Base-by-base conservation (phyloP, 2,888 invertebrate genomes). In the Craniophora ligustri region DNA sequence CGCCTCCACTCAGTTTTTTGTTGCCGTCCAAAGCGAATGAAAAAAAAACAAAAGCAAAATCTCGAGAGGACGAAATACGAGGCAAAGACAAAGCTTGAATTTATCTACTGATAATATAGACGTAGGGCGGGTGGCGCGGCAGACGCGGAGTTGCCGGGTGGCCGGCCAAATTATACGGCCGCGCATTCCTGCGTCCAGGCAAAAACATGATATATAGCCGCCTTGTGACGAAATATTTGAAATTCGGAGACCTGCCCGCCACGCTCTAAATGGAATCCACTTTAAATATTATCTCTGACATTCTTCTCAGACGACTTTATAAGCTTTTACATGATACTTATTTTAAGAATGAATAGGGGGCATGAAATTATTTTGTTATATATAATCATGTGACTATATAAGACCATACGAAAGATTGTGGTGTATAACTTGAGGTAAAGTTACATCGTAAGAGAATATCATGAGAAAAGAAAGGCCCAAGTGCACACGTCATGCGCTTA, bases 101-200 rank as follows among this genome's bases (percentile, higher is more conserved):
- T 92, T 93, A 93, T 93, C 92, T 92, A 93, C 92, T 92, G 93
- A 93, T 93, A 92, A 93, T 93, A 91, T 93, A 93, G 93, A 92
- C 92, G 92, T 92, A 91, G 90, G 89, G 86, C 87, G 88, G 88
- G 85, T 87, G 81, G 83, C 83, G 82, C 86, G 86, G 88, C 85
- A 88, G 89, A 88, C 91, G 85, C 78, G 73, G 71, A 81, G 90
- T 87, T 88, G 87, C 85, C 86, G 86, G 85, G 89, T 89, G 91
- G 91, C 89, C 89, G 84, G 86, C 88, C 89, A 89, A 92, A 92
- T 92, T 92, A 91, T 91, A 91, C 92, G 84, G 88, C 85, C 87
- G 87, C 86, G 87, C 89, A 91, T 91, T 89, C 91, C 90, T 85
- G 77, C 78, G 88, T 66, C 73, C 77, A 66, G 81, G 90, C 92